phyloP scores from a whole-genome alignment of 2,888 invertebrate genomes.

The Cryptocephalus primarius region DNA sequence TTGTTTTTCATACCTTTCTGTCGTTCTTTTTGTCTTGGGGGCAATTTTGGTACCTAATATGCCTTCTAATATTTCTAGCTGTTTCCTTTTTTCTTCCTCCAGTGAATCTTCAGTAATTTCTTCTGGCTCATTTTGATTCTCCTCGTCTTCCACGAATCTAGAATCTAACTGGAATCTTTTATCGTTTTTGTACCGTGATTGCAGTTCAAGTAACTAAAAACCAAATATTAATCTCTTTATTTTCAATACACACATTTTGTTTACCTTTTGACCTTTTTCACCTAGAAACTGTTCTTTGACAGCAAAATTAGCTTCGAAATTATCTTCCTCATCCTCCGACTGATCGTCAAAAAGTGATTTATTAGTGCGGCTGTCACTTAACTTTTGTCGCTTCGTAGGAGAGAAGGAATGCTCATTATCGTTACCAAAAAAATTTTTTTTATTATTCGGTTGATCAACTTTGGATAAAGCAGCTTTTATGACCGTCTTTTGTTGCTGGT shows the following conservation, averaged over 20 bases:
- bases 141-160: conserved; percentile 55
- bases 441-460: conserved; percentile 43
- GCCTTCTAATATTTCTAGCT: conserved; percentile 40
- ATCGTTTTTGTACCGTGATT: conserved; percentile 64
- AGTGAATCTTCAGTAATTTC: conserved; percentile 18
- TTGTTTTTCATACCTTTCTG: conserved; percentile 7
- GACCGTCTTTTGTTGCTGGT: conserved; percentile 50
- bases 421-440: conserved; percentile 54
- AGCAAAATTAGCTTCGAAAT: conserved; percentile 45
- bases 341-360: conserved; percentile 33
- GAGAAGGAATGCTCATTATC: conserved; percentile 27
- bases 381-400: conserved; percentile 12
- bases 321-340: conserved; percentile 10
- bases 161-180: conserved; percentile 65
- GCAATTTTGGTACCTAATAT: conserved; percentile 29
- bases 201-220: conserved; percentile 54
- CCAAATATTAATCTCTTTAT: neutral
- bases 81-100: conserved; percentile 34
- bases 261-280: conserved; percentile 50
- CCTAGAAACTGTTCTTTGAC: conserved; percentile 58
- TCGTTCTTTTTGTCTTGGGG: conserved; percentile 5
- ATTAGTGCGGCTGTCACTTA: conserved; percentile 7
- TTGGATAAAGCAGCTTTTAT: conserved; percentile 54
- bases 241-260: conserved; percentile 4
- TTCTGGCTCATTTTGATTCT: conserved; percentile 23